Conservation (phyloP, 1,140 invertebrate genomes). For the Drosophila pandora region DNA sequence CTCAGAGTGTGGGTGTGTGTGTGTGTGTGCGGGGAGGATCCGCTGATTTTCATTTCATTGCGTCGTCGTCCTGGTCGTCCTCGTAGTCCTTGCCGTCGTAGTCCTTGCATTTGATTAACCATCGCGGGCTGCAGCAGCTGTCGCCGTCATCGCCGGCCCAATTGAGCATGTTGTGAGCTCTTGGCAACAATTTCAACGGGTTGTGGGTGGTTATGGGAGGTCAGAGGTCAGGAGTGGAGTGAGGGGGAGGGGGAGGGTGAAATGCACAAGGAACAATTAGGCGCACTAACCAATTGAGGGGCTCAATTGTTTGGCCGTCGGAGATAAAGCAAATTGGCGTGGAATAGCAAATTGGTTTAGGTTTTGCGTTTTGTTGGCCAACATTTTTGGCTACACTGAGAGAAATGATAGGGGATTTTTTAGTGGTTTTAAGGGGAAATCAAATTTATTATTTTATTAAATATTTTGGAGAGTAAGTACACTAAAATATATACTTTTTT, state of each 20-base stretch:
- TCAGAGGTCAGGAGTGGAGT: neutral
- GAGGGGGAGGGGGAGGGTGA: neutral
- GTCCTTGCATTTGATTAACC: slow-evolving; percentile 73
- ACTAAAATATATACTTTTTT: too few relatives aligned
- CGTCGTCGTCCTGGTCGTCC: slow-evolving; percentile 27
- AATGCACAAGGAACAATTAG: slow-evolving; percentile 43
- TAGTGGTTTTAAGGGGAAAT: too few relatives aligned
- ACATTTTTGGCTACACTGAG: slow-evolving; percentile 1
- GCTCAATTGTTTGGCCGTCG: slow-evolving; percentile 30
- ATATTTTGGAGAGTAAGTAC: too few relatives aligned
- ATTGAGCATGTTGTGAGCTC: slow-evolving; percentile 37
- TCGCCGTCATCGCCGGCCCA: slow-evolving; percentile 46
- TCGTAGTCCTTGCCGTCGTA: neutral
- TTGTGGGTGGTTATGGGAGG: neutral
- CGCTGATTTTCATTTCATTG: slow-evolving; percentile 73
- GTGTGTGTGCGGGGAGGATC: slow-evolving; percentile 7
- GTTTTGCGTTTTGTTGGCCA: slow-evolving; percentile 1
- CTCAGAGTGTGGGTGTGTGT: too few relatives aligned
- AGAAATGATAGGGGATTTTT: neutral
- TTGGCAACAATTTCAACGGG: slow-evolving; percentile 15
- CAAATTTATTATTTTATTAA: too few relatives aligned
- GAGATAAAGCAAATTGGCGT: slow-evolving; percentile 30
- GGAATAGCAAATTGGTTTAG: slow-evolving; percentile 1
- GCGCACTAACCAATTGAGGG: slow-evolving; percentile 41
- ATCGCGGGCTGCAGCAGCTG: slow-evolving; percentile 52